Conservation (phyloP, 2,113 vertebrate genomes). For the Gnathonemus longibarbis region DNA sequence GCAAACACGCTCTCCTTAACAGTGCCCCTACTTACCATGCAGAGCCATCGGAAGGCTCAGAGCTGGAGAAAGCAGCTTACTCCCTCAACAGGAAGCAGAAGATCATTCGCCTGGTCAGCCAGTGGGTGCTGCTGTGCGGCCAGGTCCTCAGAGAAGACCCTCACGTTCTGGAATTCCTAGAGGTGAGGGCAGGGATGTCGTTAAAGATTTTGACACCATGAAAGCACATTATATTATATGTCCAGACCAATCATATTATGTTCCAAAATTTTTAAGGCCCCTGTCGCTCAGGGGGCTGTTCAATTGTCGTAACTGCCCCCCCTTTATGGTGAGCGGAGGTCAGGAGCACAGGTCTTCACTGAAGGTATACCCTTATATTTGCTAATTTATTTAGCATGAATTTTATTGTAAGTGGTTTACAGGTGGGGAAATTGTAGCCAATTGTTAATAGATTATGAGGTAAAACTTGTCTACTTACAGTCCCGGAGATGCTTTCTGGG, state of each 20-base stretch:
- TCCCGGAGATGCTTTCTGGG: background rate
- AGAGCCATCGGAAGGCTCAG: conserved; percentile 70
- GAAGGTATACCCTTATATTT: background rate
- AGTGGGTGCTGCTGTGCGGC: conserved; percentile 80
- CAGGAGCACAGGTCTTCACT: background rate
- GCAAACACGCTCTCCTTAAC: conserved; percentile 60
- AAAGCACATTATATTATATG: no score
- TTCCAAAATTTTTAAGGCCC: no score
- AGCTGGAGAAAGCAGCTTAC: conserved; percentile 75
- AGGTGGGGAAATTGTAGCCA: background rate
- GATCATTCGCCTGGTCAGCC: conserved; percentile 76
- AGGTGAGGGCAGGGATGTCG: conserved; percentile 58
- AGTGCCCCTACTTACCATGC: conserved; percentile 65
- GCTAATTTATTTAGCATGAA: background rate
- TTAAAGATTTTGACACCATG: no score
- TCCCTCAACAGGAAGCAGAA: conserved; percentile 74
- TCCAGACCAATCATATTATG: no score
- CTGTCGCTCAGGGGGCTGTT: no score
- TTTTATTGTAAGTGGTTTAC: background rate
- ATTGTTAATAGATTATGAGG: background rate
- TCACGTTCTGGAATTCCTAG: conserved; percentile 66
- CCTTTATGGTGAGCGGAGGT: no score
- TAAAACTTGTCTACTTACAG: background rate
- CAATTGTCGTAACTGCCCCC: no score
- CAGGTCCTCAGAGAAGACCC: conserved; percentile 72